Base-by-base conservation (phyloP, 2,888 invertebrate species). In the Sabatieria punctata region DNA sequence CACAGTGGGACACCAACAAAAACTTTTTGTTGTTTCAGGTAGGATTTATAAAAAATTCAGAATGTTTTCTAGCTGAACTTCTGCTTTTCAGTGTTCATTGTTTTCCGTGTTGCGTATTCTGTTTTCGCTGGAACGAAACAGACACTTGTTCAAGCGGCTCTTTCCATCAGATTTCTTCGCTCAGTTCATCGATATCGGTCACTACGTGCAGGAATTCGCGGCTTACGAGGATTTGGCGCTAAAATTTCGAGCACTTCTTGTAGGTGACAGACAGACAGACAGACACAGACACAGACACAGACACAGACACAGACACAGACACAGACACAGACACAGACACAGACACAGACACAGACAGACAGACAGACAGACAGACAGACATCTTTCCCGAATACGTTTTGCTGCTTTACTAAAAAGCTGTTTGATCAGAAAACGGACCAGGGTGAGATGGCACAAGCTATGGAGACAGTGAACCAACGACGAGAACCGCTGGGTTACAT, bases 61-160 rank as follows among this genome's bases (percentile, higher is more conserved):
- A 47, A 51, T 41, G 47, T 44, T 22, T n/a, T 15, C 2, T 4
- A 35, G 18, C 4, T 15, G n/a, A n/a, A n/a, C n/a, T n/a, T n/a
- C n/a, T n/a, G n/a, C 6, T 25, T 58, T 58, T 22, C 61, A 69
- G 65, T 64, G 65, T 43, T 67, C 65, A 51, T 63, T 66, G 26
- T 67, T 70, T 49, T 61, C 70, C 19, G 63, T 68, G 4, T 58
- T 71, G 21, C 58, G 71, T 4, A 65, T 69, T 48, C 54, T 71
- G 51, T 71, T 69, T 57, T 65, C 68, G 48, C 61, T 67, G 59
- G 70, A 71, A 49, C 51, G 69, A 46, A 67, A 69, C 50, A 55
- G 71, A 36, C 57, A 65, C 22, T 55, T 65, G 25, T 66, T 70
- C 54, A 69, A 68, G 52, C 57, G 60, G 37, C 56, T 70, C 6